Percentiles rank a stretch among this genome's conserved stretches.
Conservation (phyloP, 2,888 invertebrate genomes). For the Alcis repandata region DNA sequence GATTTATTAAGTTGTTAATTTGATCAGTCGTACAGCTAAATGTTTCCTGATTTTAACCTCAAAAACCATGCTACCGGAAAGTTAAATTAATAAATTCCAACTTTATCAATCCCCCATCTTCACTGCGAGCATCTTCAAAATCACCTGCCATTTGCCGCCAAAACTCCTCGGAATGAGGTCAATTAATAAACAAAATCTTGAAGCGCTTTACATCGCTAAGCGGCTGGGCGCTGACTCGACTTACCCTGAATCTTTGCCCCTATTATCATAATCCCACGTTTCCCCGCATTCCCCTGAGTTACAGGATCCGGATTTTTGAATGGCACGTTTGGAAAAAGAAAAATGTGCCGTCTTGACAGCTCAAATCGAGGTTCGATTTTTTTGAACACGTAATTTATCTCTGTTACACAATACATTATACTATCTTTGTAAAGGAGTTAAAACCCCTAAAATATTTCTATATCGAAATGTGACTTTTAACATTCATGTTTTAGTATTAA, state of each 20-base stretch:
- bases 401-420: background rate
- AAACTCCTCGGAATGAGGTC: constrained; percentile 43
- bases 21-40: no score
- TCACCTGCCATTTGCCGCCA: constrained; percentile 25
- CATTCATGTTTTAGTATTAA: no score
- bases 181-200: constrained; percentile 50
- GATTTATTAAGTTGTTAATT: no score
- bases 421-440: background rate
- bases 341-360: background rate
- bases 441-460: background rate
- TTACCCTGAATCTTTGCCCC: constrained; percentile 4
- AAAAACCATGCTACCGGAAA: background rate
- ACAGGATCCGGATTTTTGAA: background rate
- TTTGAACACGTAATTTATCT: background rate
- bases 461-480: no score
- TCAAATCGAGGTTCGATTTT: background rate
- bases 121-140: constrained; percentile 18
- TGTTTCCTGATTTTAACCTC: no score
- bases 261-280: constrained; percentile 26
- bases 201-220: constrained; percentile 44
- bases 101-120: constrained; percentile 9
- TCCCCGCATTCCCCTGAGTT: constrained; percentile 3
- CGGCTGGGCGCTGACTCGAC: constrained; percentile 31
- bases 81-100: constrained; percentile 18
- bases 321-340: background rate